Conservation (phyloP, 1,140 invertebrate species). For the Triops longicaudatus region DNA sequence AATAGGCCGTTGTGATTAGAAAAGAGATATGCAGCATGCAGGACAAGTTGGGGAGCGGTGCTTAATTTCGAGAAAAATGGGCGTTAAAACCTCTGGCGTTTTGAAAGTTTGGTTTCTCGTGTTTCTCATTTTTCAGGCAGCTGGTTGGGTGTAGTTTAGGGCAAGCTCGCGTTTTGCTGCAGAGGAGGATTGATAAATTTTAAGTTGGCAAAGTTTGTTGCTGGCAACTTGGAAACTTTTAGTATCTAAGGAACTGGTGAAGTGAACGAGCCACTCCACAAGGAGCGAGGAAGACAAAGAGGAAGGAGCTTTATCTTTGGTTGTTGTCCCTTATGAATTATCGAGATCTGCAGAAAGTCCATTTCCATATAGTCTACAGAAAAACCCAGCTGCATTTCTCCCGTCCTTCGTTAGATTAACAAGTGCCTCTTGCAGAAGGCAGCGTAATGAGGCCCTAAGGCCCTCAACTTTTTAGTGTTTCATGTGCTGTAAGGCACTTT, state of each 20-base stretch:
- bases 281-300: background rate
- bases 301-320: background rate
- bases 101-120: background rate
- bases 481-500: background rate
- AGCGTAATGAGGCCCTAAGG: constrained; percentile 10
- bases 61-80: background rate
- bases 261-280: background rate
- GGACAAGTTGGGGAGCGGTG: background rate
- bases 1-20: background rate
- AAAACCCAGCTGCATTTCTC: background rate
- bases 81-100: background rate
- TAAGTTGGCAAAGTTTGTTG: constrained; percentile 1
- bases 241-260: background rate
- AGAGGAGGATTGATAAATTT: background rate
- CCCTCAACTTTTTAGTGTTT: constrained; percentile 8
- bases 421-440: constrained; percentile 6
- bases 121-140: background rate
- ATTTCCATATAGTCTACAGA: background rate
- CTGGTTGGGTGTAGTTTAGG: background rate
- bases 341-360: constrained; percentile 6
- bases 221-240: background rate
- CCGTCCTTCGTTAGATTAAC: constrained; percentile 4
- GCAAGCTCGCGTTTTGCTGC: background rate
- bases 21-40: background rate
- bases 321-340: constrained; percentile 1